A percentile compares a stretch with the other conserved stretches of the same genome.
phyloP scores from a whole-genome alignment of 2,888 invertebrate species.

The Tubulanus polymorphus region DNA sequence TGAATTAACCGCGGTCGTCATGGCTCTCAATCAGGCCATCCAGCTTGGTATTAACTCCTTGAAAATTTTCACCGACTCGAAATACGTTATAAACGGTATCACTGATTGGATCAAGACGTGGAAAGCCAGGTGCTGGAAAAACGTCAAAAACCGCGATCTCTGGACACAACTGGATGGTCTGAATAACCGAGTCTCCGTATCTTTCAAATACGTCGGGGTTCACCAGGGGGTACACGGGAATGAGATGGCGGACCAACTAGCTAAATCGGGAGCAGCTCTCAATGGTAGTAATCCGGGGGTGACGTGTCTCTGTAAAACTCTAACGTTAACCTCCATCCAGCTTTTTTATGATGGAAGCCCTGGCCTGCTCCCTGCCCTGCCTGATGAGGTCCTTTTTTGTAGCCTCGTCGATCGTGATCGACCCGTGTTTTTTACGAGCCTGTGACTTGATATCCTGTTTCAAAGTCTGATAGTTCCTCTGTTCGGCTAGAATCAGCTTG shows the following conservation, averaged over 20 bases:
- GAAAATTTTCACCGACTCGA: not conserved
- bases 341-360: too few relatives aligned
- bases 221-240: not conserved
- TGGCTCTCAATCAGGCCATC: not conserved
- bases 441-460: not conserved
- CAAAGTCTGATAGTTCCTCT: not conserved
- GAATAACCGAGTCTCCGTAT: not conserved
- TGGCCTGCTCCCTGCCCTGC: too few relatives aligned
- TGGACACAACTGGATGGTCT: not conserved
- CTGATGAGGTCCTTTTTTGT: not conserved
- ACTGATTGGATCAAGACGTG: not conserved
- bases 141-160: not conserved
- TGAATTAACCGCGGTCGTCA: not conserved
- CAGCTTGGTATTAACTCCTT: not conserved
- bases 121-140: not conserved
- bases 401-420: not conserved
- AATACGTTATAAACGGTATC: not conserved
- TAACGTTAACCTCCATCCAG: too few relatives aligned
- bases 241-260: not conserved
- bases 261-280: not conserved
- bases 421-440: not conserved
- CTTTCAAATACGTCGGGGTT: not conserved
- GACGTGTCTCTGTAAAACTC: too few relatives aligned
- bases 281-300: too few relatives aligned
- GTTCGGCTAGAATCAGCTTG: not conserved